Percentiles rank a stretch among this genome's conserved stretches.
These are phyloP conservation scores for Cuniculus paca DNA, from an alignment of 2,797 vertebrate species.

Conservation along the genomic window DNA sequence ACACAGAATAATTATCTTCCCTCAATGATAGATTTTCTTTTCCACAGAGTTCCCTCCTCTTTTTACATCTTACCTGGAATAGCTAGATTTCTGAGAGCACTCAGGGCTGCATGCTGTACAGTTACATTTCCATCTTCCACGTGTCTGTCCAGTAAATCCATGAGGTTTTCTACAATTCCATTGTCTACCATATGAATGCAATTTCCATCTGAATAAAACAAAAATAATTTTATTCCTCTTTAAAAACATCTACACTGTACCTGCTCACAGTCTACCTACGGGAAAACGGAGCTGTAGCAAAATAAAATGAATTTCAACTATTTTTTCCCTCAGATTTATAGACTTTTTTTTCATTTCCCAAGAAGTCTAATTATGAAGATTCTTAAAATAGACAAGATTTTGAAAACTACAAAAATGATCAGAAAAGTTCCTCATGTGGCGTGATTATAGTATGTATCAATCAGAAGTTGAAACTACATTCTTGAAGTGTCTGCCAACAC, in stretches of 20 bases:
- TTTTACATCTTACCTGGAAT: conserved; percentile 94
- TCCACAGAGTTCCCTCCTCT: background rate
- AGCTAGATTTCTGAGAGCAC: conserved; percentile 97
- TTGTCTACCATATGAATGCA: conserved; percentile 99
- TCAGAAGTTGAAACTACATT: background rate
- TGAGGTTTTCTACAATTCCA: conserved; percentile 97
- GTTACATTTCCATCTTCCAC: conserved; percentile 98
- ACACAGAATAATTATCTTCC: background rate
- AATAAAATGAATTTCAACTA: conserved; percentile 7
- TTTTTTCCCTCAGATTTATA: background rate
- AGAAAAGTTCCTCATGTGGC: background rate
- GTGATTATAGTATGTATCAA: background rate
- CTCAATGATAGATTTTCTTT: background rate
- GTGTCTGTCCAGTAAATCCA: conserved; percentile 96
- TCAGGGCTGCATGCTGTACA: conserved; percentile 97
- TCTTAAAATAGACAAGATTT: background rate
- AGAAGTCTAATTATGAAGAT: background rate
- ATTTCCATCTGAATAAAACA: conserved; percentile 93
- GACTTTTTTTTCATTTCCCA: background rate
- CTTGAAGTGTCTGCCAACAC: background rate
- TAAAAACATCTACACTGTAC: background rate
- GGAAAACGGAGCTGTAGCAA: conserved; percentile 7
- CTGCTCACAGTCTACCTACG: background rate
- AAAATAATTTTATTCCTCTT: conserved; percentile 48
- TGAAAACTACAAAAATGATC: background rate